Conservation (phyloP, 2,888 invertebrate species). For the Actias luna region DNA sequence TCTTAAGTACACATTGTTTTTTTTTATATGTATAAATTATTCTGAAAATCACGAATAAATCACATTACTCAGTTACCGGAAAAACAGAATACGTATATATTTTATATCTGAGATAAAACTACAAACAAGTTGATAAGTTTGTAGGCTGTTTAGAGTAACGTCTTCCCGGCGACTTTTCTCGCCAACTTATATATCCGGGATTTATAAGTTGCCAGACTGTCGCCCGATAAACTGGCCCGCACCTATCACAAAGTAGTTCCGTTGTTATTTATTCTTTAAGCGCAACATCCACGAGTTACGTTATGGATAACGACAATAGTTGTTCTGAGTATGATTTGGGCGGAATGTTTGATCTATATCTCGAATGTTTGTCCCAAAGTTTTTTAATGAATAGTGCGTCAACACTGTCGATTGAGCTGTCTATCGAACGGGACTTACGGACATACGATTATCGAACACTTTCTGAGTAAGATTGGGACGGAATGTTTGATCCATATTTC, state of each 20-base stretch:
- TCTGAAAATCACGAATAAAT: too few relatives aligned
- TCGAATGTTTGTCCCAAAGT: neutral
- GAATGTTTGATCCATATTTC: neutral
- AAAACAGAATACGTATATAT: neutral
- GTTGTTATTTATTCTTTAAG: slow-evolving; percentile 5
- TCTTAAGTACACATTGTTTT: too few relatives aligned
- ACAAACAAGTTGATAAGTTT: neutral
- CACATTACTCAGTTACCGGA: neutral
- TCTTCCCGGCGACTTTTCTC: neutral
- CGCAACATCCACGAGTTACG: neutral
- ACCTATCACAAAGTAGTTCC: neutral
- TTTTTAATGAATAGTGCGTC: neutral
- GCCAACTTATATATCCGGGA: neutral
- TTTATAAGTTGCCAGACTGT: slow-evolving; percentile 7
- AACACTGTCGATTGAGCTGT: too few relatives aligned
- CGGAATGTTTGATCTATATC: neutral
- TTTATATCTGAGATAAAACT: neutral
- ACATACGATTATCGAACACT: too few relatives aligned
- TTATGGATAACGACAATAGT: neutral
- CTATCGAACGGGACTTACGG: too few relatives aligned
- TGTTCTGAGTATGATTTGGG: neutral
- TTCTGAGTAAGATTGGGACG: neutral
- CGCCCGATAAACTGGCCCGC: slow-evolving; percentile 4
- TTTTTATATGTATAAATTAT: too few relatives aligned
- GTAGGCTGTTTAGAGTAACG: slow-evolving; percentile 1